Percentiles rank a stretch among this genome's conserved stretches.
phyloP scores from a whole-genome alignment of 2,797 vertebrate genomes.

The Paramormyrops hopkinsi region DNA sequence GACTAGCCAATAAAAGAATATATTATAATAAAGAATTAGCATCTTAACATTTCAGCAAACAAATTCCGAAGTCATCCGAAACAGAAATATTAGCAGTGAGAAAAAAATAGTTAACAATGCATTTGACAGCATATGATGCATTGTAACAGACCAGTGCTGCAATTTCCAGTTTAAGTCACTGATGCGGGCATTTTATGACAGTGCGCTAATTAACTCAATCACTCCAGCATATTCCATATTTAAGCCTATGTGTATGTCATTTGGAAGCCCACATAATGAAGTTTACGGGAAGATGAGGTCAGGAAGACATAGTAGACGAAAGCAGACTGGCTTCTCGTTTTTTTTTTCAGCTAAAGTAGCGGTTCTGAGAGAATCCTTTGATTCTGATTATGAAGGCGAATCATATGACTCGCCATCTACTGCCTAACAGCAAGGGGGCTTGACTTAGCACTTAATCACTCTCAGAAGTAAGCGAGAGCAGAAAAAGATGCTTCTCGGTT shows the following conservation, averaged over 20 bases:
- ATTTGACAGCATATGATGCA: neutral
- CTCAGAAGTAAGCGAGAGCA: constrained; percentile 56
- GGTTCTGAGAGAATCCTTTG: constrained; percentile 44
- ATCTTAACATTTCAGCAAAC: neutral
- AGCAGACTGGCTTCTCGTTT: neutral
- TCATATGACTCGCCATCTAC: constrained; percentile 60
- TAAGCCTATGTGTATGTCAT: neutral
- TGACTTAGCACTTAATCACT: constrained; percentile 57
- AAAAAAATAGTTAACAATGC: neutral
- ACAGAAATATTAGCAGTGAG: neutral
- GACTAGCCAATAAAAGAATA: neutral
- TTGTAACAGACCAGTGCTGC: neutral
- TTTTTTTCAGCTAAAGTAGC: constrained; percentile 51
- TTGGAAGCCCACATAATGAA: neutral
- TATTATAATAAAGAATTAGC: neutral
- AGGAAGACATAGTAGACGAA: neutral
- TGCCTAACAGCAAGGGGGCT: constrained; percentile 57
- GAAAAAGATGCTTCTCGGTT: neutral
- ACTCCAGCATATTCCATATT: neutral
- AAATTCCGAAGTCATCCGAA: neutral
- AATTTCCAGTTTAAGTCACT: neutral
- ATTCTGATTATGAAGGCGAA: constrained; percentile 51
- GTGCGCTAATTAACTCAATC: neutral
- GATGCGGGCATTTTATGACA: neutral
- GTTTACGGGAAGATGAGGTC: neutral